Conservation (phyloP, 2,113 vertebrate species). For the Syngnathus scovelli region DNA sequence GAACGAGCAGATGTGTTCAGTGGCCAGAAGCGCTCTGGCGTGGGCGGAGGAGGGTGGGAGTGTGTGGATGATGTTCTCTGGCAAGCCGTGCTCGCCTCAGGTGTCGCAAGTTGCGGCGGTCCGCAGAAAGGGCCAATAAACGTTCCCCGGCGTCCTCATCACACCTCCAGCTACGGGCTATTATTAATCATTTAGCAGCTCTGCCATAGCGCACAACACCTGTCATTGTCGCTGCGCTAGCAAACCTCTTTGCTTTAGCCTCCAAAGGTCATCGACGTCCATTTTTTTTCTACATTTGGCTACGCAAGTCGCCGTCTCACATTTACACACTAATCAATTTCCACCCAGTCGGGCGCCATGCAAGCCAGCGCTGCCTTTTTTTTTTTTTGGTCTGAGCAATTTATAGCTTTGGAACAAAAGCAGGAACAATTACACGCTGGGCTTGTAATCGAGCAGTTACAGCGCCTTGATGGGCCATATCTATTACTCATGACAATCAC, state of each 20-base stretch:
- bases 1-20: conserved; percentile 55
- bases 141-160: conserved; percentile 47
- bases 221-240: conserved; percentile 42
- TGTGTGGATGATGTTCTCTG: conserved; percentile 19
- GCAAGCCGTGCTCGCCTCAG: conserved; percentile 43
- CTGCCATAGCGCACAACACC: conserved; percentile 45
- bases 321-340: conserved; percentile 34
- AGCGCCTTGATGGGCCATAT: not conserved
- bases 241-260: conserved; percentile 45
- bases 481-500: not conserved
- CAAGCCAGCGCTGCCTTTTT: not conserved
- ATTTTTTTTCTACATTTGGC: conserved; percentile 31
- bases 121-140: conserved; percentile 42
- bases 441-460: conserved; percentile 1
- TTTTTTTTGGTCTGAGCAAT: conserved; percentile 3
- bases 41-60: not conserved
- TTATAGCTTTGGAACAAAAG: conserved; percentile 1
- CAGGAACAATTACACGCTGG: not conserved
- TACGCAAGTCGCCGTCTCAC: conserved; percentile 19
- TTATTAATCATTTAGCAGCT: conserved; percentile 65
- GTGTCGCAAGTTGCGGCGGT: conserved; percentile 39
- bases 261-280: conserved; percentile 52
- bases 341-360: conserved; percentile 3
- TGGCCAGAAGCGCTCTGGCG: conserved; percentile 44
- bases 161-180: conserved; percentile 54